phyloP scores from a whole-genome alignment of 2,888 invertebrate genomes.

The Allolobophora icterica region DNA sequence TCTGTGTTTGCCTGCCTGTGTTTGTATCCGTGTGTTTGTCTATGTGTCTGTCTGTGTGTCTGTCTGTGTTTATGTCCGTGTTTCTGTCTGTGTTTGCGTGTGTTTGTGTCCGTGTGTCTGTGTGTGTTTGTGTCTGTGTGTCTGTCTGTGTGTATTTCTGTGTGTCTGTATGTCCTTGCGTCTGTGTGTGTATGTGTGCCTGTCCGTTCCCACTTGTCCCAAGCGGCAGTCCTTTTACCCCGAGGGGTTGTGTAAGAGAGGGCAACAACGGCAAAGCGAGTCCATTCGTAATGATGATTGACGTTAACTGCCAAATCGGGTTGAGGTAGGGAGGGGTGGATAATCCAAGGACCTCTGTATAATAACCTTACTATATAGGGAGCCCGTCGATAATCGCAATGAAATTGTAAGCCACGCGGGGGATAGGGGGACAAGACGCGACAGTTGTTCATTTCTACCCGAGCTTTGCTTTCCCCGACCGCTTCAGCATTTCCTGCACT shows the following conservation, averaged over 20 bases:
- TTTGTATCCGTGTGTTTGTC: too few relatives aligned
- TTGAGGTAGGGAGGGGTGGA: too few relatives aligned
- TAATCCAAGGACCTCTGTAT: too few relatives aligned
- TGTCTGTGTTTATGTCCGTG: too few relatives aligned
- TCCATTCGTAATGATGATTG: not conserved
- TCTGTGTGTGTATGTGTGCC: not conserved
- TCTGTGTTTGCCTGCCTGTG: too few relatives aligned
- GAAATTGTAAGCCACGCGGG: not conserved
- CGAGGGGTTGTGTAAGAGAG: constrained; percentile 3
- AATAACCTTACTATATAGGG: too few relatives aligned
- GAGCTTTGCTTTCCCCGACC: not conserved
- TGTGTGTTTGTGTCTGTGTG: too few relatives aligned
- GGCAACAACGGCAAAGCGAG: not conserved
- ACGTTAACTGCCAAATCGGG: not conserved
- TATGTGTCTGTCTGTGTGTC: too few relatives aligned
- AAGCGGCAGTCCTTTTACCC: not conserved
- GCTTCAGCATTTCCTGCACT: not conserved
- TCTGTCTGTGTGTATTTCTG: not conserved
- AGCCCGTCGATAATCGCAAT: too few relatives aligned
- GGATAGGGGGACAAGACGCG: not conserved
- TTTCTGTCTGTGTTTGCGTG: too few relatives aligned
- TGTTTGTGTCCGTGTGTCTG: too few relatives aligned
- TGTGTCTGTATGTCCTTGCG: not conserved
- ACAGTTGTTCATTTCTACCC: too few relatives aligned
- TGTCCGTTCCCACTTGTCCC: not conserved